phyloP scores from a whole-genome alignment of 2,113 vertebrate species.

The Turdus rufiventris region DNA sequence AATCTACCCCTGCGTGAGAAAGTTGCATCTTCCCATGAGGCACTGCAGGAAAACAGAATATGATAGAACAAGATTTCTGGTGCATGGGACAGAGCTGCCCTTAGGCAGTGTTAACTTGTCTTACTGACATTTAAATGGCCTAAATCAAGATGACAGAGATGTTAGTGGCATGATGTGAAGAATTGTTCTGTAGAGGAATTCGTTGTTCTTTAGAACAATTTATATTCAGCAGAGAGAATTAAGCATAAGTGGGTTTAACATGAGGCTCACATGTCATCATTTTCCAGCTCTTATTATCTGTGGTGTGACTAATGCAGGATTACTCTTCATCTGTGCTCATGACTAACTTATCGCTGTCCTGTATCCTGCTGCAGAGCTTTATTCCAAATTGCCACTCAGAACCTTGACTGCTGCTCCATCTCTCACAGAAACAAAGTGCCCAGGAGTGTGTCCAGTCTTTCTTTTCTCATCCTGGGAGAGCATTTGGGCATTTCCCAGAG shows the following conservation, averaged over 20 bases:
- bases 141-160: conserved; percentile 56
- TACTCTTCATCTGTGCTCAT: conserved; percentile 23
- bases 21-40: neutral
- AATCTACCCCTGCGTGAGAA: neutral
- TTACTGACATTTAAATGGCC: conserved; percentile 46
- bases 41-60: neutral
- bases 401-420: neutral
- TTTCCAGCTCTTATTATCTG: conserved; percentile 52
- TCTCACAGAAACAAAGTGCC: neutral
- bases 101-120: conserved; percentile 24
- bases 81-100: conserved; percentile 27
- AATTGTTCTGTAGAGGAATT: conserved; percentile 31
- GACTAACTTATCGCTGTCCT: conserved; percentile 29
- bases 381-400: neutral
- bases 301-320: conserved; percentile 52
- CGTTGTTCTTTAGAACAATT: conserved; percentile 51
- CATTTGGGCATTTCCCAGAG: fast-evolving
- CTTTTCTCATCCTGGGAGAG: neutral
- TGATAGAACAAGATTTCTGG: neutral
- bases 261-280: conserved; percentile 48
- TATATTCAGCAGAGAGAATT: conserved; percentile 31
- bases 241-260: conserved; percentile 51
- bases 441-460: neutral
- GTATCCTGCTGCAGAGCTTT: neutral
- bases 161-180: conserved; percentile 37